phyloP scores from a whole-genome alignment of 2,888 invertebrate species.

The Hemithea aestivaria region DNA sequence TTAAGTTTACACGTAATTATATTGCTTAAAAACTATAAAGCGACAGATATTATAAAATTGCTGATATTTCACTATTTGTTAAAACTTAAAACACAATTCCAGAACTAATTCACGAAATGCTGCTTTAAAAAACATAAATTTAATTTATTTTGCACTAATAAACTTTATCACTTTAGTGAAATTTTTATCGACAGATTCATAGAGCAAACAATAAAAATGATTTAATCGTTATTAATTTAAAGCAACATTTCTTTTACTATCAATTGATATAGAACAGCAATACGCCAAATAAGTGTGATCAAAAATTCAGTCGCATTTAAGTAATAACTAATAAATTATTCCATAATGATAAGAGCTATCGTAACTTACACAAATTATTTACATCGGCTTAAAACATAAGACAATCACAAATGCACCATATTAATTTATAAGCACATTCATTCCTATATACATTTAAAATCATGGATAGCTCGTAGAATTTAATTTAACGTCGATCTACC shows the following conservation, averaged over 20 bases:
- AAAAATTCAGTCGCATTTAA: constrained; percentile 58
- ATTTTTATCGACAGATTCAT: too few species aligned
- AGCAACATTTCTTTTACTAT: constrained; percentile 8
- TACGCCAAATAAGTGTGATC: constrained; percentile 28
- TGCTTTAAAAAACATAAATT: constrained; percentile 9
- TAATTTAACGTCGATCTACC: not conserved
- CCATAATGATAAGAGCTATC: constrained; percentile 50
- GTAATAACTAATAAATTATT: constrained; percentile 56
- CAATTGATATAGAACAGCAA: constrained; percentile 12
- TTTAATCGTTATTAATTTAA: constrained; percentile 3
- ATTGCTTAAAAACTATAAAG: constrained; percentile 26
- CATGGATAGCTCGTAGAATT: constrained; percentile 37
- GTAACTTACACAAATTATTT: constrained; percentile 72
- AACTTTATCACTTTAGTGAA: too few species aligned
- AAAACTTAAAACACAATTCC: too few species aligned
- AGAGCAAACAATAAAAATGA: too few species aligned
- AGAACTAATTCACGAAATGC: constrained; percentile 6
- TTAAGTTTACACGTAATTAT: constrained; percentile 21
- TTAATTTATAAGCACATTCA: constrained; percentile 57
- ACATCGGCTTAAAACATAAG: constrained; percentile 59
- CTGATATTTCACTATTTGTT: not conserved
- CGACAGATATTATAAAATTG: constrained; percentile 14
- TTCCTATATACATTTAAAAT: constrained; percentile 57
- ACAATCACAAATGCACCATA: constrained; percentile 62
- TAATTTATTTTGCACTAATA: too few species aligned